Evolutionary conservation across 2,113 vertebrate genomes (phyloP), one percentile per base, ranked within the genome.

Genomic region (Ceuthmochares aereus): DNA sequence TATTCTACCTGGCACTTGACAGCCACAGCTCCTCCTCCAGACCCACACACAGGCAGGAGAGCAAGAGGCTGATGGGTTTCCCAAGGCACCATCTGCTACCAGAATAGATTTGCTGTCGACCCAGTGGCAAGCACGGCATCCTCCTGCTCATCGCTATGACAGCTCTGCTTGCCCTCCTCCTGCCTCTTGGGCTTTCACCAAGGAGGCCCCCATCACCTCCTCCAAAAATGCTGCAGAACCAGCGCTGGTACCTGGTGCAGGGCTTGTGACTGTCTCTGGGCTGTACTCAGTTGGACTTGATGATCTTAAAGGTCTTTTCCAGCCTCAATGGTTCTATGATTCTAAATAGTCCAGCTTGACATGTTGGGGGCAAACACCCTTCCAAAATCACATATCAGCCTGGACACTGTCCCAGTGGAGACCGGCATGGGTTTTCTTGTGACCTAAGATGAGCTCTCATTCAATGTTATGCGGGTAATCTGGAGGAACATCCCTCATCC

Each of bases 401-500:
- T 32, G 17, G 32, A 40, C 54, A 75, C 14, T 40, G 15, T 64
- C 27, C 30, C 32, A 60, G 9, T 8, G 9, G 42, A 7, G 12
- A 43, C 47, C 58, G 29, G 12, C 29, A 40, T 1, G 0, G 32
- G 12, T 73, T 77, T 84, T 56, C 16, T 42, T 6, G 2, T 43
- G 45, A 49, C 23, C 11, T 17, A 16, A n/a, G 25, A 18, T 69
- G 66, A 66, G 5, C 8, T 60, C 32, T 87, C 5, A 0, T 45
- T 73, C 64, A 21, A 10, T 45, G 54, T 34, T 13, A 5, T 42
- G 10, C 5, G 16, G 29, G 4, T 36, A 14, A 58, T 43, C 21
- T 0, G 2, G 15, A 70, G 16, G 12, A 90, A 54, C 8, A 49
- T n/a, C n/a, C 16, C n/a, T 54, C 0, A 0, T 58, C 26, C 16